These are phyloP conservation scores for Ephydatia muelleri DNA, from an alignment of 37 sponge, comb jelly and placozoan genomes.

Conservation along the genomic window DNA sequence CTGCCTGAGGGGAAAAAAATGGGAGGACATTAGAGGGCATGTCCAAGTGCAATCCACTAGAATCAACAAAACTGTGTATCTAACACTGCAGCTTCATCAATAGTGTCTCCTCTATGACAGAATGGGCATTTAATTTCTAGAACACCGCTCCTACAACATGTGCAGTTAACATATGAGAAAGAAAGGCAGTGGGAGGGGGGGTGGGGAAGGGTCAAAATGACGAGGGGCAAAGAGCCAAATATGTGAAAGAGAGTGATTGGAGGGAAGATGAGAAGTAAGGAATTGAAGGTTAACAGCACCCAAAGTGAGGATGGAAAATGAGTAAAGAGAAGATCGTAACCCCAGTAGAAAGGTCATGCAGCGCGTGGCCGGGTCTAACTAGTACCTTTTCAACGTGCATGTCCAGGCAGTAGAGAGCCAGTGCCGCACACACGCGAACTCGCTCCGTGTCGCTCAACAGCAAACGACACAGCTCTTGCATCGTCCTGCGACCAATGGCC, in stretches of 20 bases:
- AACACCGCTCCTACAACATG: constrained; percentile 22
- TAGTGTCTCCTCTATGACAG: constrained; percentile 21
- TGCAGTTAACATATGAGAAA: neutral
- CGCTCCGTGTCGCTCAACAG: constrained; percentile 16
- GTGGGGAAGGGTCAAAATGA: neutral
- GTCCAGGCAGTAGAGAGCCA: constrained; percentile 47
- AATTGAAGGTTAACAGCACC: neutral
- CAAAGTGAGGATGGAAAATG: too few relatives aligned
- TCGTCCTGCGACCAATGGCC: neutral
- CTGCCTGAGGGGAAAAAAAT: constrained; percentile 5
- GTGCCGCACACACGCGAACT: constrained; percentile 50
- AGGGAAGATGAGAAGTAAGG: neutral
- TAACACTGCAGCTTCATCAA: neutral
- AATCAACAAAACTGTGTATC: constrained; percentile 2
- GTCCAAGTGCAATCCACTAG: neutral
- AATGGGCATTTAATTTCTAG: constrained; percentile 39
- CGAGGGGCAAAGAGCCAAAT: neutral
- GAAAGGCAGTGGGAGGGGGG: neutral
- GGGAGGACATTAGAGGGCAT: neutral
- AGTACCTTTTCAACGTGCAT: constrained; percentile 45
- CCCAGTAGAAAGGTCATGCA: neutral
- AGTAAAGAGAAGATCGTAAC: neutral
- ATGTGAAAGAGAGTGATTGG: neutral
- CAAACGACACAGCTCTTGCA: constrained; percentile 23
- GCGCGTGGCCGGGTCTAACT: neutral